These are phyloP conservation scores for Oligia fasciuncula DNA, from an alignment of 2,888 invertebrate species.

Conservation along the genomic window DNA sequence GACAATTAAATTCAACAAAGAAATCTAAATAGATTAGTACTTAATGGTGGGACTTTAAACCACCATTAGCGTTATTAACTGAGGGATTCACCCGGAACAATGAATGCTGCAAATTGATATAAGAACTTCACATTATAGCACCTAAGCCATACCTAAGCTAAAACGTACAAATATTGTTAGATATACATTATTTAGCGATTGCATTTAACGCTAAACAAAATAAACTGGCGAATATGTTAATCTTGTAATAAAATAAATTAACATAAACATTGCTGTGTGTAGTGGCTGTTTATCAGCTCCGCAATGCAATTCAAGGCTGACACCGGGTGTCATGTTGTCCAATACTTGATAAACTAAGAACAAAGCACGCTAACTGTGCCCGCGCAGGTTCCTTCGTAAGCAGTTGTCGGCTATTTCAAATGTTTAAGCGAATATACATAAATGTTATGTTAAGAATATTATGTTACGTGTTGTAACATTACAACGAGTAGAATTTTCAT, in stretches of 20 bases:
- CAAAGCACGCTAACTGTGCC: conserved; percentile 52
- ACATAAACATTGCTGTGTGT: conserved; percentile 72
- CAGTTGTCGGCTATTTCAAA: conserved; percentile 48
- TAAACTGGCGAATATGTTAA: conserved; percentile 57
- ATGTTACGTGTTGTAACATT: conserved; percentile 22
- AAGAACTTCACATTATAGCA: conserved; percentile 40
- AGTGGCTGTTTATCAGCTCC: conserved; percentile 75
- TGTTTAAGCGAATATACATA: conserved; percentile 27
- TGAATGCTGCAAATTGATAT: conserved; percentile 23
- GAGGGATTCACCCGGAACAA: conserved; percentile 35
- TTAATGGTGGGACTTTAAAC: neutral
- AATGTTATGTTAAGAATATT: conserved; percentile 30
- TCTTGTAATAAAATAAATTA: conserved; percentile 80
- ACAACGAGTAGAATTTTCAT: conserved; percentile 37
- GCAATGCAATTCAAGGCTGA: conserved; percentile 80
- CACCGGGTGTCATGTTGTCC: conserved; percentile 75
- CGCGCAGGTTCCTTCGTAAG: conserved; percentile 55
- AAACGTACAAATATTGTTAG: conserved; percentile 48
- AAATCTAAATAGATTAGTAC: conserved; percentile 2
- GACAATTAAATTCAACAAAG: neutral
- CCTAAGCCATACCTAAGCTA: conserved; percentile 39
- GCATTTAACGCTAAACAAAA: conserved; percentile 46
- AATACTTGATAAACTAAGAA: conserved; percentile 74
- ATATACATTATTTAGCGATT: conserved; percentile 40
- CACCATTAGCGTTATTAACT: neutral